These are phyloP conservation scores for Melanotaenia pygmaea DNA, from an alignment of 2,797 vertebrate genomes.

Conservation along the genomic window DNA sequence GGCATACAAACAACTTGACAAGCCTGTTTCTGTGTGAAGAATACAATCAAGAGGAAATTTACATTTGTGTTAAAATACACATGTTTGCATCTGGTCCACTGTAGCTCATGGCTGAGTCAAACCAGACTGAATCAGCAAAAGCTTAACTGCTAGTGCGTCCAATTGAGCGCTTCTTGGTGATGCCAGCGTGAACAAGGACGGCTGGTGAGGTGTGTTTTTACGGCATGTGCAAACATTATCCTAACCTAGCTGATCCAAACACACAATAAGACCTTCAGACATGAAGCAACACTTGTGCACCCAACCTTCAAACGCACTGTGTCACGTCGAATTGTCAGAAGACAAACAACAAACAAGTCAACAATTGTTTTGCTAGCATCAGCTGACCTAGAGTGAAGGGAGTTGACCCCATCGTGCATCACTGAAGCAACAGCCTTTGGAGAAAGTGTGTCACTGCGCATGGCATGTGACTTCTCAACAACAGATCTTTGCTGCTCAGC, in stretches of 20 bases:
- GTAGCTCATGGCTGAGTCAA: slow-evolving; percentile 16
- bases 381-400: slow-evolving; percentile 68
- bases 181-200: slow-evolving; percentile 11
- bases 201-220: background rate
- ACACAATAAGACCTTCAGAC: background rate
- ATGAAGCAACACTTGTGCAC: slow-evolving; percentile 18
- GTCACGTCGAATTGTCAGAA: slow-evolving; percentile 25
- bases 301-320: slow-evolving; percentile 23
- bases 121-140: slow-evolving; percentile 30
- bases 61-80: background rate
- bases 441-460: slow-evolving; percentile 58
- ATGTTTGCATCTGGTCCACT: slow-evolving; percentile 22
- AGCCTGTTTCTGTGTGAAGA: background rate
- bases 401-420: slow-evolving; percentile 43
- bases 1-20: background rate
- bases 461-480: slow-evolving; percentile 65
- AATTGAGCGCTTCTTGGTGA: background rate
- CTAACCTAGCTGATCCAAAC: background rate
- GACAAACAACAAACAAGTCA: slow-evolving; percentile 60
- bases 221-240: background rate
- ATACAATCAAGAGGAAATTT: background rate
- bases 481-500: slow-evolving; percentile 35
- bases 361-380: slow-evolving; percentile 72
- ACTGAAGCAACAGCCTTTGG: slow-evolving; percentile 43
- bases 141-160: slow-evolving; percentile 1